A percentile compares a stretch with the other conserved stretches of the same genome.
phyloP scores from a whole-genome alignment of 2,797 vertebrate species.

The Sciurus vulgaris region DNA sequence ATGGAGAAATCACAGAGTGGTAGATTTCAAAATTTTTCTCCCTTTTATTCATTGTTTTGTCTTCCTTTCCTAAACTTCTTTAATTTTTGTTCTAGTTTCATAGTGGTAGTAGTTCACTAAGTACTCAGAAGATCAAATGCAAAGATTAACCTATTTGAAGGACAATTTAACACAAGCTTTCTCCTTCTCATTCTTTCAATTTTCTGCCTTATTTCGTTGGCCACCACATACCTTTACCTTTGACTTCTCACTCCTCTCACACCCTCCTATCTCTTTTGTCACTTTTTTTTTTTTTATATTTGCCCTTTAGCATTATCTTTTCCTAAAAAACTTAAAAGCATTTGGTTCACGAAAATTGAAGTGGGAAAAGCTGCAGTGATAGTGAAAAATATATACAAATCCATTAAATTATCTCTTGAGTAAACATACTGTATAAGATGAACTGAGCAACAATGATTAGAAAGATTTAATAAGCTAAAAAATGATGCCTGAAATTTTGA shows the following conservation, averaged over 20 bases:
- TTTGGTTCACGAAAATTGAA: background rate
- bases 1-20: background rate
- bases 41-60: background rate
- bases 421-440: background rate
- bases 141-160: background rate
- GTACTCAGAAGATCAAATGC: background rate
- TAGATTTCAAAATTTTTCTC: background rate
- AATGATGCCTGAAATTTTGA: background rate
- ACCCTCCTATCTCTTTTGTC: background rate
- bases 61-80: background rate
- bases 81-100: background rate
- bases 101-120: background rate
- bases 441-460: background rate
- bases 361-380: background rate
- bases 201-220: background rate
- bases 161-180: background rate
- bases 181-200: background rate
- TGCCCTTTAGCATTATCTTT: background rate
- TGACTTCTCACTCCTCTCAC: background rate
- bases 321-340: background rate
- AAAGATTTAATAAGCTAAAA: background rate
- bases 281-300: background rate
- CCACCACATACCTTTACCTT: fast-evolving
- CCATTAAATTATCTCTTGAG: background rate
- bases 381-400: background rate